Conservation (phyloP, 2,797 vertebrate genomes). For the Chelmon rostratus region DNA sequence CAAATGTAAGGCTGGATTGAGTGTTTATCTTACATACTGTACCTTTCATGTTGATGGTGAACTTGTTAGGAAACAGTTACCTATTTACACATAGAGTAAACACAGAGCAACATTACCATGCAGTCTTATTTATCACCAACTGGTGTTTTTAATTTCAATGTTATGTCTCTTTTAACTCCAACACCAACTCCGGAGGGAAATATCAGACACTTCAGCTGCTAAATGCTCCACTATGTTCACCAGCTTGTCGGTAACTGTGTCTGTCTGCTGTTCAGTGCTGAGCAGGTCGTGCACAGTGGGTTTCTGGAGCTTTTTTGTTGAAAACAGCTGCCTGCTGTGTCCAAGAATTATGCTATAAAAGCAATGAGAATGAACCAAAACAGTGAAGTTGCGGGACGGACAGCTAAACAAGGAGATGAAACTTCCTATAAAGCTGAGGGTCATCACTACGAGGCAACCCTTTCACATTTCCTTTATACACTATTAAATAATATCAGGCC, state of each 20-base stretch:
- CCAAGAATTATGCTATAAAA: neutral
- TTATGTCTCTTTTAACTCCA: no score
- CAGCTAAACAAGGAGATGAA: neutral
- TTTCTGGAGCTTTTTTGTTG: neutral
- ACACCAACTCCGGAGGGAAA: no score
- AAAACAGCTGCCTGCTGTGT: neutral
- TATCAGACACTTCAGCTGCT: neutral
- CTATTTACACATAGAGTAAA: neutral
- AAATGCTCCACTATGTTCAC: neutral
- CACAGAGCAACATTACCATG: neutral
- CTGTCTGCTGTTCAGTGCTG: neutral
- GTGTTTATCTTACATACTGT: neutral
- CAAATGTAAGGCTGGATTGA: conserved; percentile 24
- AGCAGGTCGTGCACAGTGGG: no score
- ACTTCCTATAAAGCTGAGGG: neutral
- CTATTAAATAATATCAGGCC: neutral
- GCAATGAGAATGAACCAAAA: neutral
- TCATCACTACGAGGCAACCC: neutral
- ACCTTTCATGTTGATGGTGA: neutral
- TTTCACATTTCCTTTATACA: neutral
- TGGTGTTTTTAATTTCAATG: neutral
- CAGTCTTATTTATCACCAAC: neutral
- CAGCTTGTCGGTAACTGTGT: neutral
- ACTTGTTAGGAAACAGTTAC: neutral
- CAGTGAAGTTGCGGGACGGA: neutral